Evolutionary conservation across 1,140 invertebrate genomes (phyloP).

Genomic region (Probaryconus sp.): DNA sequence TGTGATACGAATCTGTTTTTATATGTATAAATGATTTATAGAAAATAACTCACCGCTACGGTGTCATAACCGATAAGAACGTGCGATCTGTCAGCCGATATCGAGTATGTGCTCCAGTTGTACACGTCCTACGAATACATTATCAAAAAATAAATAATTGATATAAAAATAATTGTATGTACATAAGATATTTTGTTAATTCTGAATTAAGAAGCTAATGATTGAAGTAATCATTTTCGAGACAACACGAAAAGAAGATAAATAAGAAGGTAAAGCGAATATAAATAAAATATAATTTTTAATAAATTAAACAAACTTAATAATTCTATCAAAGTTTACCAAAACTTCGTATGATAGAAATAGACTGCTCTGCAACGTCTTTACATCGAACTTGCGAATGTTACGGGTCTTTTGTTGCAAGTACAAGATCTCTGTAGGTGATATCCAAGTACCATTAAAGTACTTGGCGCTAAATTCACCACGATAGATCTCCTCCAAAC

Average conservation of each 20-base stretch:
- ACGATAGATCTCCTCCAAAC: slow-evolving; percentile 63
- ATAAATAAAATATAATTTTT: too few relatives aligned
- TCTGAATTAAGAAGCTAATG: too few relatives aligned
- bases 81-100: slow-evolving; percentile 36
- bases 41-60: slow-evolving; percentile 32
- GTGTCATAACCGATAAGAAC: slow-evolving; percentile 58
- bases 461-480: slow-evolving; percentile 49
- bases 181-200: too few relatives aligned
- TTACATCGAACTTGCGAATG: slow-evolving; percentile 62
- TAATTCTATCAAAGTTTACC: slow-evolving; percentile 42
- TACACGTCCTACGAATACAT: slow-evolving; percentile 30
- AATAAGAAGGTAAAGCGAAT: too few relatives aligned
- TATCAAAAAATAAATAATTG: slow-evolving; percentile 1
- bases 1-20: slow-evolving; percentile 1
- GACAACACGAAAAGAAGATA: too few relatives aligned
- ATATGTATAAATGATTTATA: neutral
- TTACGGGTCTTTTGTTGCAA: slow-evolving; percentile 39
- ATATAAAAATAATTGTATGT: too few relatives aligned
- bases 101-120: slow-evolving; percentile 36
- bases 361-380: slow-evolving; percentile 28
- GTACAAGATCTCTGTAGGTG: slow-evolving; percentile 66
- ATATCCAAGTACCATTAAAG: slow-evolving; percentile 74
- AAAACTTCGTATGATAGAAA: slow-evolving; percentile 51
- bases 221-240: too few relatives aligned
- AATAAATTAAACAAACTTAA: too few relatives aligned